Percentiles rank a stretch among this genome's conserved stretches.
Conservation (phyloP, 2,113 vertebrate species). For the Jacana jacana region DNA sequence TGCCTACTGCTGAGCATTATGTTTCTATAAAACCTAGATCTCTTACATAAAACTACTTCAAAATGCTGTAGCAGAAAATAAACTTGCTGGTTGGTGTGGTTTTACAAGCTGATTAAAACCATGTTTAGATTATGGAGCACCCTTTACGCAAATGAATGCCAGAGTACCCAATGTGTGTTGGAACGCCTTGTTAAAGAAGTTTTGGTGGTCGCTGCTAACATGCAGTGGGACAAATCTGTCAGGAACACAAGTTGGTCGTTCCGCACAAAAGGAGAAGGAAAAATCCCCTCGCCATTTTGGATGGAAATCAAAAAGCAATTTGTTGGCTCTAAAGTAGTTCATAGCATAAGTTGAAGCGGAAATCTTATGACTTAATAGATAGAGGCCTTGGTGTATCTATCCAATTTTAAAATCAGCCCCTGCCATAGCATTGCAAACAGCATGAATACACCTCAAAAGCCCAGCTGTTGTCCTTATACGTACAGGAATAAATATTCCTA, state of each 20-base stretch:
- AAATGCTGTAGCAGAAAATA: neutral
- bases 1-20: neutral
- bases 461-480: neutral
- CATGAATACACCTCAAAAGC: neutral
- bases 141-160: neutral
- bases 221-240: neutral
- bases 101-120: neutral
- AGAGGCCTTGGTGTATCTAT: neutral
- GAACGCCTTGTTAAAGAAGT: neutral
- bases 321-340: neutral
- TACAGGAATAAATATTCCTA: neutral
- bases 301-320: neutral
- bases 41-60: neutral
- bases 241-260: neutral
- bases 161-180: neutral
- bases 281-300: rapidly evolving
- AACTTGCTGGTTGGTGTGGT: neutral
- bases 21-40: neutral
- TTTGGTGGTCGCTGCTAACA: neutral
- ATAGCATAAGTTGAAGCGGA: neutral
- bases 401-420: neutral
- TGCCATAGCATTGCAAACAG: neutral
- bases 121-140: neutral
- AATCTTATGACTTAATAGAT: neutral
- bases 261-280: neutral